Evolutionary conservation across 2,113 vertebrate genomes (phyloP).

Genomic region (Catagonus wagneri): DNA sequence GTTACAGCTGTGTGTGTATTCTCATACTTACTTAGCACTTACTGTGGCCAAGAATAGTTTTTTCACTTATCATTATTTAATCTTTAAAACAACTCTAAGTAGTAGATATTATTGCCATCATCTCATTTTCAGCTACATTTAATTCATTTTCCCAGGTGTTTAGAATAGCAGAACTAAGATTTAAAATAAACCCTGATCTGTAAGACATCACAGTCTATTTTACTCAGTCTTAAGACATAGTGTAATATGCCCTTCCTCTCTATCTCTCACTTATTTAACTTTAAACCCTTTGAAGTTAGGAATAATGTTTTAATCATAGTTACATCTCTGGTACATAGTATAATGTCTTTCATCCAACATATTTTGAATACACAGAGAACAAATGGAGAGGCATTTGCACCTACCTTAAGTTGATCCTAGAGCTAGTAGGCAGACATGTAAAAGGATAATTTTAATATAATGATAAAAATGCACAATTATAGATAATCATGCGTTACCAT

Average conservation of each 20-base stretch:
- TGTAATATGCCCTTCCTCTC: neutral
- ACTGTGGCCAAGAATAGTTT: neutral
- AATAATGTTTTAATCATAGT: neutral
- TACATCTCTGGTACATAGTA: neutral
- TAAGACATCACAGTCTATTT: neutral
- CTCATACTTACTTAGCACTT: conserved; percentile 28
- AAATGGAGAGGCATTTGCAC: neutral
- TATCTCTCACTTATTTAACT: neutral
- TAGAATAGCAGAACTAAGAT: conserved; percentile 28
- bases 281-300: neutral
- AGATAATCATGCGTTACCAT: neutral
- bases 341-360: neutral
- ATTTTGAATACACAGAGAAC: neutral
- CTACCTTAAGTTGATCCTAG: neutral
- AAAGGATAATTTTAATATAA: neutral
- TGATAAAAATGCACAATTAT: neutral
- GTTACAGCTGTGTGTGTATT: neutral
- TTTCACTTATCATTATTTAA: conserved; percentile 34
- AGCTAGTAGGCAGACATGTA: neutral
- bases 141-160: neutral
- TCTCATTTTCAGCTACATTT: neutral
- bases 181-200: neutral
- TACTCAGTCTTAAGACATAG: neutral
- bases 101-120: neutral
- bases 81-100: neutral